Evolutionary conservation across 2,888 invertebrate genomes (phyloP).

Genomic region (Ectobius pallidus): DNA sequence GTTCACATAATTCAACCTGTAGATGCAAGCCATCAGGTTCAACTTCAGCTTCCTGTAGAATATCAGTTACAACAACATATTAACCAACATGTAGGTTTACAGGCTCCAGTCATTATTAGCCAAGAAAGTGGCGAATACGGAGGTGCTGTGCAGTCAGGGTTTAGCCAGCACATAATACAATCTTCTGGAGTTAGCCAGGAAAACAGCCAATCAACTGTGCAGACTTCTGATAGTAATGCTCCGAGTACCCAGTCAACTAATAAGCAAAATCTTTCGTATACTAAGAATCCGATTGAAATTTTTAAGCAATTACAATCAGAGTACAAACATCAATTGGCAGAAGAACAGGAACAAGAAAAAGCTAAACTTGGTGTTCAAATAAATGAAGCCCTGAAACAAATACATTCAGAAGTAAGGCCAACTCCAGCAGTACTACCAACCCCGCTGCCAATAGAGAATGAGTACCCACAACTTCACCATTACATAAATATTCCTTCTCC

Average conservation of each 20-base stretch:
- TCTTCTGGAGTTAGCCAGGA: not conserved
- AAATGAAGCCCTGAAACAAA: not conserved
- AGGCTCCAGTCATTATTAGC: too few relatives aligned
- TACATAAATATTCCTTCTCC: not conserved
- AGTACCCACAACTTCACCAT: not conserved
- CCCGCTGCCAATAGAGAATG: not conserved
- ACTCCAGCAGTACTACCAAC: not conserved
- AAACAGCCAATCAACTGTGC: not conserved
- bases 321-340: conserved; percentile 32
- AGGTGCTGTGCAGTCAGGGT: not conserved
- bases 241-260: not conserved
- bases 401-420: not conserved
- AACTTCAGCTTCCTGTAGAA: not conserved
- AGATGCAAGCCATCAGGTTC: not conserved
- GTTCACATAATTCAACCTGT: not conserved
- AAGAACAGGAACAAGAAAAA: conserved; percentile 31
- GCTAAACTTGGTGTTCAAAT: conserved; percentile 3
- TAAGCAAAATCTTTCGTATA: not conserved
- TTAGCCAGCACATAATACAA: not conserved
- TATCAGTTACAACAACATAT: not conserved
- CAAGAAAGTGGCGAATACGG: not conserved
- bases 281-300: conserved; percentile 14
- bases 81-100: not conserved
- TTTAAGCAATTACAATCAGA: conserved; percentile 24
- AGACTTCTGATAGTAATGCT: too few relatives aligned